phyloP scores from a whole-genome alignment of 2,797 vertebrate genomes.

The Pteropus rufus region DNA sequence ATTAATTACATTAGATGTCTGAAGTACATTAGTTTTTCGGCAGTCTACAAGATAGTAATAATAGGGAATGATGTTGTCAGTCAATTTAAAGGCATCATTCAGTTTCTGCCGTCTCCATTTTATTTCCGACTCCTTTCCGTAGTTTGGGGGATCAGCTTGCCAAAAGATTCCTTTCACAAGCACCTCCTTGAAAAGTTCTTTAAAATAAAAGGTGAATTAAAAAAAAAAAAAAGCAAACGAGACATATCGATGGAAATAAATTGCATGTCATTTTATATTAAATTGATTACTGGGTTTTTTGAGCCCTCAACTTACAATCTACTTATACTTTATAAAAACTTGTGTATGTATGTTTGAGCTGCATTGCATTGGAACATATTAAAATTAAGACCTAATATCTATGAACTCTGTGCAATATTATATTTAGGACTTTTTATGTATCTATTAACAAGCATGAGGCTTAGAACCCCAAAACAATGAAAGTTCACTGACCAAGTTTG shows the following conservation, averaged over 20 bases:
- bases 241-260: constrained; percentile 70
- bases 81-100: constrained; percentile 79
- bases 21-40: constrained; percentile 80
- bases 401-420: constrained; percentile 37
- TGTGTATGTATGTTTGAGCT: background rate
- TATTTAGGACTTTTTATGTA: background rate
- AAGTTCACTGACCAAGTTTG: constrained; percentile 32
- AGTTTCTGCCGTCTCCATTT: constrained; percentile 74
- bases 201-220: constrained; percentile 65
- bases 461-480: background rate
- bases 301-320: background rate
- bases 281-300: constrained; percentile 59
- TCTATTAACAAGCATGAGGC: background rate
- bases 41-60: constrained; percentile 81
- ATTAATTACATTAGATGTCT: constrained; percentile 83
- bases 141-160: constrained; percentile 71
- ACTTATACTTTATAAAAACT: constrained; percentile 2
- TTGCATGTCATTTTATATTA: constrained; percentile 57
- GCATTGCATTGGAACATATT: background rate
- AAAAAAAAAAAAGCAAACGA: constrained; percentile 5
- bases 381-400: background rate
- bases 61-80: constrained; percentile 82
- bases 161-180: constrained; percentile 69
- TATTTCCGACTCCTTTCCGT: constrained; percentile 57
- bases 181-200: constrained; percentile 60